Evolutionary conservation across 1,140 invertebrate genomes (phyloP).

Genomic region (Drosophila arizonae): DNA sequence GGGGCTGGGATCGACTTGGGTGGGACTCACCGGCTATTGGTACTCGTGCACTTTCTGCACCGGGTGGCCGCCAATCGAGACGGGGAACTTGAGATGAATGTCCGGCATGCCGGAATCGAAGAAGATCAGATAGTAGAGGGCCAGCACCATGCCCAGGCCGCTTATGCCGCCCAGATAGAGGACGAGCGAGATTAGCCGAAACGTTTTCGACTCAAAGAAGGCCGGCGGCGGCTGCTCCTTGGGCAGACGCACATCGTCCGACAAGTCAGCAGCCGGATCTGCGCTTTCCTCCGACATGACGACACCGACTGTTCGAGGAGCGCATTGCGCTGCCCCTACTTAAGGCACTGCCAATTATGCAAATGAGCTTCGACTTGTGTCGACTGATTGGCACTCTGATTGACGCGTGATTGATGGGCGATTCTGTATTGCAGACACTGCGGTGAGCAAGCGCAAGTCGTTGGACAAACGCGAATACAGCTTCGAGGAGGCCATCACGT

Average conservation of each 20-base stretch:
- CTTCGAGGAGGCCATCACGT: constrained; percentile 84
- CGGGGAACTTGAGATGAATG: constrained; percentile 75
- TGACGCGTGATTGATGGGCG: constrained; percentile 2
- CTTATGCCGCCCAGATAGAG: constrained; percentile 77
- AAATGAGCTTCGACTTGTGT: constrained; percentile 14
- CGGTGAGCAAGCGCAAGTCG: constrained; percentile 14
- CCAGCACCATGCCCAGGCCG: constrained; percentile 69
- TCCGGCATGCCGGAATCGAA: constrained; percentile 80
- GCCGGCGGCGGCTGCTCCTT: constrained; percentile 52
- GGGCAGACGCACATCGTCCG: constrained; percentile 57
- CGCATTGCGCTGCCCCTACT: neutral
- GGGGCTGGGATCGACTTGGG: neutral
- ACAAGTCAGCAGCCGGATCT: neutral
- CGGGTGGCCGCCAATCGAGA: constrained; percentile 74
- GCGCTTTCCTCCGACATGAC: constrained; percentile 17
- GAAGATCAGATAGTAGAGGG: constrained; percentile 72
- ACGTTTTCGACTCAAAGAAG: constrained; percentile 74
- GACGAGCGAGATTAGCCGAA: constrained; percentile 68
- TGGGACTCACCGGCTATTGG: constrained; percentile 53
- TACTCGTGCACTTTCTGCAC: constrained; percentile 77
- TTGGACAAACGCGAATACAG: constrained; percentile 73
- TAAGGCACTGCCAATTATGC: constrained; percentile 49
- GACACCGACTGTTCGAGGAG: neutral
- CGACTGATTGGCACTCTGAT: constrained; percentile 32
- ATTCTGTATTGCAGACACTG: constrained; percentile 10